A percentile compares a stretch with the other conserved stretches of the same genome.
Conservation (phyloP, 2,113 vertebrate genomes). For the Sialia sialis region DNA sequence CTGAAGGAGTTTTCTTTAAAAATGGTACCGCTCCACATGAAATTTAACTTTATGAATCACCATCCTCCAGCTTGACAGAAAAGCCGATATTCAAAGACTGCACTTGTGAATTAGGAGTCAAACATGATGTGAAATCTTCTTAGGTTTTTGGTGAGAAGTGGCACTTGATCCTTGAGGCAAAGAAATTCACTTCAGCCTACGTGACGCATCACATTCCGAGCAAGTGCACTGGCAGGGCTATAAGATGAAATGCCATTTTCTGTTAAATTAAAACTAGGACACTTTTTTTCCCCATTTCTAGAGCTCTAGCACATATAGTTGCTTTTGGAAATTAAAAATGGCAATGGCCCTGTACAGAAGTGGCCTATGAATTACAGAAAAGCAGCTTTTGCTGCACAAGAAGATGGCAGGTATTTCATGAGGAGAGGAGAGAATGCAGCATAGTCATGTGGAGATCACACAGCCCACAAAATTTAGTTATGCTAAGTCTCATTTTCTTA, state of each 20-base stretch:
- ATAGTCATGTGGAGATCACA: background rate
- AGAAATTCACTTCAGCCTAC: conserved; percentile 25
- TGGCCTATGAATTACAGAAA: background rate
- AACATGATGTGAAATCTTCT: conserved; percentile 41
- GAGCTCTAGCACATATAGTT: conserved; percentile 1
- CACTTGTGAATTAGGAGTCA: conserved; percentile 16
- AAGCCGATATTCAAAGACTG: background rate
- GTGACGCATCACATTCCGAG: conserved; percentile 12
- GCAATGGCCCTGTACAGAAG: background rate
- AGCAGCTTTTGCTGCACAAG: conserved; percentile 17
- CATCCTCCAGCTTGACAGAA: background rate
- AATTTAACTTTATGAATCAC: conserved; percentile 1
- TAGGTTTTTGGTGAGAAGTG: background rate
- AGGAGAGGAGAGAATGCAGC: background rate
- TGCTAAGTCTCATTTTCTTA: background rate
- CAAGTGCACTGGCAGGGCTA: conserved; percentile 6
- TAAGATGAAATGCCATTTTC: conserved; percentile 29
- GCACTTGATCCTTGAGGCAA: conserved; percentile 34
- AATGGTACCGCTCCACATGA: background rate
- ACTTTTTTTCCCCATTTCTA: background rate
- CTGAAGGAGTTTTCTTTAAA: background rate
- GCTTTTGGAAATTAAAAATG: conserved; percentile 30
- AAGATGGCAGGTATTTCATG: background rate
- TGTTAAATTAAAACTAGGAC: conserved; percentile 36
- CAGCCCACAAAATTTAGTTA: background rate